Conservation (phyloP, 2,797 vertebrate species). For the Parauchenoglanis punctatus region DNA sequence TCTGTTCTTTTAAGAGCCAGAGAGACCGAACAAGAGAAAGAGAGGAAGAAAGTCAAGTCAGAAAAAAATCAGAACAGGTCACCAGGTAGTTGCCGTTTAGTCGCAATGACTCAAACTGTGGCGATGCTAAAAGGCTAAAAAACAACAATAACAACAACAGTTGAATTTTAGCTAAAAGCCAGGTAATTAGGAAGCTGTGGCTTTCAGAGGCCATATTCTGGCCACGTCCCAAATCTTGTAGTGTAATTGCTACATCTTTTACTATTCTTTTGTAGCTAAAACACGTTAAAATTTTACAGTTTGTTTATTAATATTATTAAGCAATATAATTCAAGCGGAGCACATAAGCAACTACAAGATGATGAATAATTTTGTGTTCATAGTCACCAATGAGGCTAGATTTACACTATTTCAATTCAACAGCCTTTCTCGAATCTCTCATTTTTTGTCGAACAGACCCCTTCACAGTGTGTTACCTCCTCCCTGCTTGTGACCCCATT, state of each 20-base stretch:
- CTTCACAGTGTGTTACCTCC: not conserved
- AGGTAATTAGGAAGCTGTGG: not conserved
- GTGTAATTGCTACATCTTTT: not conserved
- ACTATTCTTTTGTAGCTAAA: not conserved
- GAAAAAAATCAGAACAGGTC: not conserved
- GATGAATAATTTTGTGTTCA: not conserved
- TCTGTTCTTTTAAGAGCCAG: slow-evolving; percentile 5
- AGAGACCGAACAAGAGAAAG: not conserved
- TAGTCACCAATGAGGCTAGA: not conserved
- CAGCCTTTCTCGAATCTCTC: not conserved
- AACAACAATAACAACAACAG: not conserved
- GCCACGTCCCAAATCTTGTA: not conserved
- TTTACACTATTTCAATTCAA: not conserved
- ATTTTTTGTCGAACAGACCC: not conserved
- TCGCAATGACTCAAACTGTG: not conserved
- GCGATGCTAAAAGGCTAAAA: not conserved
- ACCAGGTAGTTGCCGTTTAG: not conserved
- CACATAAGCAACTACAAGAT: not conserved
- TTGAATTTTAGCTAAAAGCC: too few species aligned
- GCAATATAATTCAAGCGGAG: not conserved
- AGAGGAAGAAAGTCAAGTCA: not conserved
- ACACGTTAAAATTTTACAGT: not conserved
- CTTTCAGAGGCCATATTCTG: not conserved
- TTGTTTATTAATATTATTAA: not conserved
- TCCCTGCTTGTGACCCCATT: not conserved